phyloP scores from a whole-genome alignment of 2,113 vertebrate species.

The Triplophysa rosa region DNA sequence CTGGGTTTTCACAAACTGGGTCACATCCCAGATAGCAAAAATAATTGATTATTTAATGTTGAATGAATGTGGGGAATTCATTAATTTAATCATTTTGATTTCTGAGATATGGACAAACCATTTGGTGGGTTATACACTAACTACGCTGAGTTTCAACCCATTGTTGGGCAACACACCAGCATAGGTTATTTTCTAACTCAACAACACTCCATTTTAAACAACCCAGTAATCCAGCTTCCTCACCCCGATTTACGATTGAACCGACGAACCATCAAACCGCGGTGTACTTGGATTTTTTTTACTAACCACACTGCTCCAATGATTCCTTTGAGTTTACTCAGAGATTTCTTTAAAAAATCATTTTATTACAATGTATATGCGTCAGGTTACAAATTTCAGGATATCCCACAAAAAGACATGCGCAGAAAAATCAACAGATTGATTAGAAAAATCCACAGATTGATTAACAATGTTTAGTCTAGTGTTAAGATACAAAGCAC shows the following conservation, averaged over 20 bases:
- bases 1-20: no score
- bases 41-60: no score
- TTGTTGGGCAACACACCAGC: no score
- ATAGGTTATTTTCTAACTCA: neutral
- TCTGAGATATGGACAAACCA: no score
- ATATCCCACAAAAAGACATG: neutral
- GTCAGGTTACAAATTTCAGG: neutral
- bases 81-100: no score
- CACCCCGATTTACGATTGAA: neutral
- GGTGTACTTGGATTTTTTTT: neutral
- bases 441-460: neutral
- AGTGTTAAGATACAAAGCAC: no score
- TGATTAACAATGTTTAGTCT: neutral
- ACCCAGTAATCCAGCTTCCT: no score
- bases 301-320: neutral
- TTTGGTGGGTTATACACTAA: no score
- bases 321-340: neutral
- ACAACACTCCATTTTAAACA: no score
- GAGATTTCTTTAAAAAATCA: neutral
- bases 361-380: conserved; percentile 5
- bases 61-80: no score
- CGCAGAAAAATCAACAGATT: neutral
- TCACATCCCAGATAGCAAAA: no score
- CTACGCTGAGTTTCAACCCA: no score
- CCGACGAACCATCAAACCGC: neutral